These are phyloP conservation scores for Pao palembangensis DNA, from an alignment of 2,113 vertebrate genomes.

Conservation along the genomic window DNA sequence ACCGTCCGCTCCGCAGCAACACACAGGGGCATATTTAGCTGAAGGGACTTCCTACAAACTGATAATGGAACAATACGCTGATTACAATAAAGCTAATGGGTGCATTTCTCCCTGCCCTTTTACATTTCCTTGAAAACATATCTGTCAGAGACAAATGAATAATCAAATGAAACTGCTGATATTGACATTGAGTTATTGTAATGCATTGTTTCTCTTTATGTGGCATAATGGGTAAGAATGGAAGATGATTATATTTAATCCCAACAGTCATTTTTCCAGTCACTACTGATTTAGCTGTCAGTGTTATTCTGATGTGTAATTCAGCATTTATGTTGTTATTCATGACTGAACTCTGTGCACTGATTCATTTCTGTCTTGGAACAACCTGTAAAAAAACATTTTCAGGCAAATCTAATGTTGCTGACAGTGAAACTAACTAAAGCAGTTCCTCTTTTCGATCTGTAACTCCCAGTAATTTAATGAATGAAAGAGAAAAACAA, in stretches of 20 bases:
- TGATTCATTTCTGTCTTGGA: too few relatives aligned
- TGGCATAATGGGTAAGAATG: neutral
- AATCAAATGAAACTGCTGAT: conserved; percentile 8
- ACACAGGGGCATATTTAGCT: conserved; percentile 51
- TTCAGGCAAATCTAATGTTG: too few relatives aligned
- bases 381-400: too few relatives aligned
- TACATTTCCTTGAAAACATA: conserved; percentile 55
- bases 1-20: conserved; percentile 22
- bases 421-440: too few relatives aligned
- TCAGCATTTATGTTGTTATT: neutral
- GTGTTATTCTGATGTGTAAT: neutral
- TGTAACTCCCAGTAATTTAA: neutral
- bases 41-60: conserved; percentile 55
- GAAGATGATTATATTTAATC: neutral
- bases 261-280: neutral
- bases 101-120: conserved; percentile 77
- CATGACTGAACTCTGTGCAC: neutral
- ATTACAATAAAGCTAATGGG: conserved; percentile 70
- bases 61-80: conserved; percentile 80
- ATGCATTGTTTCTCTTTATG: neutral
- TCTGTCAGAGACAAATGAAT: conserved; percentile 36
- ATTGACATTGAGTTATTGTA: neutral
- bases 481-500: conserved; percentile 1
- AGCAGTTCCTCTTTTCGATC: conserved; percentile 5
- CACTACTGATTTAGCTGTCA: too few relatives aligned